Evolutionary conservation across 2,797 vertebrate species (phyloP), one percentile per base, ranked within the genome.

Genomic region (Tapirus indicus): DNA sequence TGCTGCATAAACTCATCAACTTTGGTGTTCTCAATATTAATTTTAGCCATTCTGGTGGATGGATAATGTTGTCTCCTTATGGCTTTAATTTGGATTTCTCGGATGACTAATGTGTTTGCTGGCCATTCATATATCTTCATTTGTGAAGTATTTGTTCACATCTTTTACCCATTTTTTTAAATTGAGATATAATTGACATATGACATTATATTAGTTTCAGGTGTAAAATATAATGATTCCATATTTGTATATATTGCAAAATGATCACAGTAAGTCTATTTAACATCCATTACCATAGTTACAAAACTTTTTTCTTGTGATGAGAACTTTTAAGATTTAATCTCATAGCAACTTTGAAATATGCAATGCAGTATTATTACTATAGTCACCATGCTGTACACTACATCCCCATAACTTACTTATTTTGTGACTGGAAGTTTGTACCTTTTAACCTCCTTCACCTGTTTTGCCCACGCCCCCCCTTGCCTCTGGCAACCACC

Each of bases 31-130:
- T 86, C 32, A 64, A 25, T 89, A 10, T 10, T 12, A 62, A 64
- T n/a, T 82, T 20, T 72, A 47, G 8, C 86, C 29, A 20, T 64
- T 94, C 14, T 52, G 41, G 47, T 52, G 21, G 12, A 35, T 88
- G 35, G 35, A 29, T 77, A 66, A 38, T 60, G n/a, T 35, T 68
- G 35, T 27, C 62, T 91, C 21, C 27, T 54, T 56, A 56, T 60
- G 74, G 17, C 38, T 92, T 88, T 74, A 82, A 74, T 74, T 94
- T 95, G 32, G 87, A 82, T 91, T 54, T 86, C 17, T 35, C 25
- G 52, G 75, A 17, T 85, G 54, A 44, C 29, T 60, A 17, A 71
- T 64, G 23, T 56, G 13, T 35, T 87, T 86, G 8, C 64, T 72
- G 66, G 13, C 32, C 38, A 52, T 60, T 71, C 32, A 35, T 32